Base-by-base conservation (phyloP, 2,113 vertebrate species). In the Diadophis punctatus region DNA sequence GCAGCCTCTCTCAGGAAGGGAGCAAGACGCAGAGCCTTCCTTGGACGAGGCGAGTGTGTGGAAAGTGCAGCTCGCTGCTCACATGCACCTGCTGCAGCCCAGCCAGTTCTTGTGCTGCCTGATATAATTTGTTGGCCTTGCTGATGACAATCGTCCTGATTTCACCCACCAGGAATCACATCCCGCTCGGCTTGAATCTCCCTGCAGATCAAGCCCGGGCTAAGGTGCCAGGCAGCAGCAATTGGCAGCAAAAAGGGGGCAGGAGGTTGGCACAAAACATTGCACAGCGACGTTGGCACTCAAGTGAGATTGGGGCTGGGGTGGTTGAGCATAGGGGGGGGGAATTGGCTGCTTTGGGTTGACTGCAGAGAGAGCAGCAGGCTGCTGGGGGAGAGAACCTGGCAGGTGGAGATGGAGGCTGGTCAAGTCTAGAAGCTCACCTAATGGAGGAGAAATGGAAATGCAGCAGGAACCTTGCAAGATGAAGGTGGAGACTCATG, bases 111-210 rank as follows among this genome's bases (percentile, higher is more conserved):
- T 95, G 96, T 95, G 95, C 96, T 96, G 94, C 84, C 94, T 55
- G 96, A 96, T 96, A 95, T 96, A 84, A 97, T 97, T 97, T 97
- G 96, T 97, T 98, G 98, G 97, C 97, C 97, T 96, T 96, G 5
- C 95, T 97, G 97, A 97, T 98, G 97, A 97, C 97, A 97, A 96
- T 96, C 96, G 95, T 92, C 96, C 97, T 94, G 96, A 95, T 97
- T 97, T 97, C 97, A 97, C 97, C 97, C 96, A 97, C 96, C 96
- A 95, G 14, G 96, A 96, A 97, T 97, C 96, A 95, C 96, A 97
- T 96, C 97, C 97, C 95, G 95, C 96, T 97, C 96, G 96, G 97
- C 96, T 97, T 97, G 95, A 96, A 97, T 97, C 97, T 97, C 94
- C 34, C 86, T 89, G 96, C 96, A 90, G 94, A 96, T 95, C 63